A percentile compares a stretch with the other conserved stretches of the same genome.
These are phyloP conservation scores for Cetoscarus ocellatus DNA, from an alignment of 2,797 vertebrate genomes.

Conservation along the genomic window DNA sequence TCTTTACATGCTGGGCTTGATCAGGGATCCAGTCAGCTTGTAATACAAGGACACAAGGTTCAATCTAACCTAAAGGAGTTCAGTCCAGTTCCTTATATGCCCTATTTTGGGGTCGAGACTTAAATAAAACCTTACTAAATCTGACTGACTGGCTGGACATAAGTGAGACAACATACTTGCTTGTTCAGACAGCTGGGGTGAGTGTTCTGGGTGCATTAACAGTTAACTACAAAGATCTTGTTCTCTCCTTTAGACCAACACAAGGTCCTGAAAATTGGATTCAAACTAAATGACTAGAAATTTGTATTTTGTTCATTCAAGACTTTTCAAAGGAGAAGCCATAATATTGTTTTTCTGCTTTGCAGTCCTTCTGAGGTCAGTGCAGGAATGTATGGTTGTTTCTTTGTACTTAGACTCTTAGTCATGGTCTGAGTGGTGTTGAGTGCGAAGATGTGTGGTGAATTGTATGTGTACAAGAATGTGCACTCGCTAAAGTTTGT, in stretches of 20 bases:
- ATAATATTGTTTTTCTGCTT: background rate
- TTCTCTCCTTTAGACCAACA: background rate
- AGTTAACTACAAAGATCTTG: background rate
- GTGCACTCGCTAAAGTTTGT: background rate
- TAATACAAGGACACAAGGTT: background rate
- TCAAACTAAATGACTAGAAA: background rate
- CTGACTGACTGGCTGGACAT: background rate
- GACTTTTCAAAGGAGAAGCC: background rate
- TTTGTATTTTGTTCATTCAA: background rate
- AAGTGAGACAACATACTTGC: background rate
- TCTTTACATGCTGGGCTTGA: background rate
- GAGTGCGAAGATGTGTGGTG: background rate
- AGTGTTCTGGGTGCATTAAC: background rate
- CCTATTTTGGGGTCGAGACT: background rate
- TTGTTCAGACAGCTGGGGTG: background rate
- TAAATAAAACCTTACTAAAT: background rate
- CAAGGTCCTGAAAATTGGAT: background rate
- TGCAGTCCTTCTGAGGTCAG: background rate
- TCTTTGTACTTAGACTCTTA: conserved; percentile 14
- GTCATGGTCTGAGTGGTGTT: conserved; percentile 3
- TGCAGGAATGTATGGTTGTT: background rate
- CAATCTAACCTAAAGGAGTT: conserved; percentile 1
- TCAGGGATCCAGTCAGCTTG: conserved; percentile 5
- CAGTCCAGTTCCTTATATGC: background rate
- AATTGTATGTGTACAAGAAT: background rate